Evolutionary conservation across 2,113 vertebrate genomes (phyloP), one percentile per base, ranked within the genome.

Genomic region (Perccottus glenii): DNA sequence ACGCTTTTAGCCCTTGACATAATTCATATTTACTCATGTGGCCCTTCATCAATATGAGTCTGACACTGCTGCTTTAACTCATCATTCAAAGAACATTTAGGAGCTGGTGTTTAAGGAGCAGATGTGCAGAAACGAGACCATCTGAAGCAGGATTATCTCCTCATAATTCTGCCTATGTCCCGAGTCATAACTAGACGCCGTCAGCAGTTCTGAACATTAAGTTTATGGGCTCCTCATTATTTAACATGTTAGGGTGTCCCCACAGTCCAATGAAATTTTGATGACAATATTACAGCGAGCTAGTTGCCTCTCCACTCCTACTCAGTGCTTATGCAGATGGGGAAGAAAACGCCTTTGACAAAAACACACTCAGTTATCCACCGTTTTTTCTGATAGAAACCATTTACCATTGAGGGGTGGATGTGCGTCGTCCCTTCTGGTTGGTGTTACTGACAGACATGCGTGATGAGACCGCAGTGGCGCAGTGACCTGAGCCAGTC

Each of bases 241-340:
- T 89, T 90, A 90, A 89, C 78, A 85, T 83, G 85, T 82, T 87
- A 81, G 71, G 72, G 73, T 79, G 75, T 91, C 88, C 88, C 82
- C 44, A 57, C 72, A 83, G 88, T 49, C 84, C 73, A 81, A 89
- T 88, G 83, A 90, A 91, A 86, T 65, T 70, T 70, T 85, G 79
- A 90, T 82, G 70, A 70, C 60, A 64, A 75, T 33, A 80, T 82
- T 83, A 85, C 76, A 67, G 78, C 76, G 64, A 76, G 70, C 83
- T 80, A 77, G 77, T 75, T 65, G 70, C 57, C 75, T 86, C 65
- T 70, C 77, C 63, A 78, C 76, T 83, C 76, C 80, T 60, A 82
- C 82, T 82, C 64, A 48, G 62, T 73, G 57, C 57, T 72, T 51
- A 78, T 58, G 68, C 63, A 76, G 79, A 83, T 71, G 70, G 55